Evolutionary conservation across 2,113 vertebrate species (phyloP), one percentile per base, ranked within the genome.

Genomic region (Gymnocephalus cernua): DNA sequence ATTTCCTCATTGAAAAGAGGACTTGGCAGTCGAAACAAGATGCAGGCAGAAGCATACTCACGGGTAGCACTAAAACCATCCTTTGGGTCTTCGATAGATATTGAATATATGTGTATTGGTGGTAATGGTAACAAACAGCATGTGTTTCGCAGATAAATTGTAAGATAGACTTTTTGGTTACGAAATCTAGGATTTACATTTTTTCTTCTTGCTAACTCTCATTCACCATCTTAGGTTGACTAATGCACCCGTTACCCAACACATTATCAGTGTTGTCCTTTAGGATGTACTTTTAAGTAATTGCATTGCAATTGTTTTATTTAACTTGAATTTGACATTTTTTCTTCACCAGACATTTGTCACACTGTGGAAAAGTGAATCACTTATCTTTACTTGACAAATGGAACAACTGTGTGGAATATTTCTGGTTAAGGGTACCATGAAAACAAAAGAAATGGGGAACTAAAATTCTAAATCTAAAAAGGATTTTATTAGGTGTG

Each of bases 271-370:
- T 59, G 64, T 65, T 38, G 19, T 74, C 35, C 66, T 69, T 45
- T 29, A 15, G 16, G n/a, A 41, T 29, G 65, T 32, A 47, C 16
- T 44, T 27, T 35, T 71, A 71, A 32, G 47, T 63, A 32, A 67
- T 12, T 27, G 57, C 12, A 70, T 1, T n/a, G n/a, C n/a, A n/a
- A n/a, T n/a, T 51, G 61, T 65, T 70, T 54, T 51, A 44, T 44
- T 64, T 29, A 70, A 51, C 12, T 38, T 48, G 16, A 69, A 51
- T 56, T 29, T 84, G 50, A 69, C 70, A 64, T 69, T 79, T 63
- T 63, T 41, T 38, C 12, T 35, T 32, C 15, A 25, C 3, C 0
- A 72, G 41, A 70, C 45, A 25, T 68, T 71, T 58, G 57, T 69
- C 57, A 75, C 11, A 3, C 77, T 59, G 44, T 58, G 13, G 41